phyloP scores from a whole-genome alignment of 2,888 invertebrate species.

The Mesorhabditis spiculigera region DNA sequence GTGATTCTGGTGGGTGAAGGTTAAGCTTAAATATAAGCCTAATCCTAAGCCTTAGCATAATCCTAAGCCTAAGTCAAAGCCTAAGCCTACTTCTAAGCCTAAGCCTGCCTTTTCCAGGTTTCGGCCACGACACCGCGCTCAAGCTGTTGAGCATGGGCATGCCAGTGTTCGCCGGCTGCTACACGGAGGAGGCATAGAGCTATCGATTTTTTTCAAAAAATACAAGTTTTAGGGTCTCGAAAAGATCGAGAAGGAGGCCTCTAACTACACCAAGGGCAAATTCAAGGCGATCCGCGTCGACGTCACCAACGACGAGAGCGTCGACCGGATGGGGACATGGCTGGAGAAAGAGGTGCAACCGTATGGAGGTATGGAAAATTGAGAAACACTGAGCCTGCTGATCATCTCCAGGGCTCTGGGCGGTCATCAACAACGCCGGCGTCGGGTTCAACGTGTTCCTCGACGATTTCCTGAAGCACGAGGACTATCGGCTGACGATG shows the following conservation, averaged over 20 bases:
- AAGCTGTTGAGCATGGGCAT: slow-evolving; percentile 39
- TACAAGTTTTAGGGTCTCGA: not conserved
- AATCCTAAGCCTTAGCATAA: not conserved
- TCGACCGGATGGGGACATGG: not conserved
- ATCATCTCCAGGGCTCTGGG: not conserved
- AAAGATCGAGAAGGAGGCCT: not conserved
- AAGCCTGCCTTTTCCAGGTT: slow-evolving; percentile 27
- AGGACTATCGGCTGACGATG: slow-evolving; percentile 2
- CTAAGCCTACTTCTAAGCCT: not conserved
- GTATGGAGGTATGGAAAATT: not conserved
- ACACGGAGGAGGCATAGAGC: slow-evolving; percentile 31
- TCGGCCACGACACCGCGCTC: slow-evolving; percentile 41
- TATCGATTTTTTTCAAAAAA: not conserved
- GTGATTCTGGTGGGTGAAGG: slow-evolving; percentile 8
- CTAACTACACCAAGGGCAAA: not conserved
- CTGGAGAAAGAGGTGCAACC: not conserved
- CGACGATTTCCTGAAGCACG: not conserved
- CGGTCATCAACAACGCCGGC: slow-evolving; percentile 3
- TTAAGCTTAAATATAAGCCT: no score
- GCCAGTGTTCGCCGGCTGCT: slow-evolving; percentile 48
- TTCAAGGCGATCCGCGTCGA: not conserved
- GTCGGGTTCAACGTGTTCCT: not conserved
- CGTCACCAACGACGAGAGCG: slow-evolving; percentile 4
- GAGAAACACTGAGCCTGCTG: not conserved
- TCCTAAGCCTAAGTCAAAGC: not conserved